These are phyloP conservation scores for Thelaira solivaga DNA, from an alignment of 2,888 invertebrate genomes.

Conservation along the genomic window DNA sequence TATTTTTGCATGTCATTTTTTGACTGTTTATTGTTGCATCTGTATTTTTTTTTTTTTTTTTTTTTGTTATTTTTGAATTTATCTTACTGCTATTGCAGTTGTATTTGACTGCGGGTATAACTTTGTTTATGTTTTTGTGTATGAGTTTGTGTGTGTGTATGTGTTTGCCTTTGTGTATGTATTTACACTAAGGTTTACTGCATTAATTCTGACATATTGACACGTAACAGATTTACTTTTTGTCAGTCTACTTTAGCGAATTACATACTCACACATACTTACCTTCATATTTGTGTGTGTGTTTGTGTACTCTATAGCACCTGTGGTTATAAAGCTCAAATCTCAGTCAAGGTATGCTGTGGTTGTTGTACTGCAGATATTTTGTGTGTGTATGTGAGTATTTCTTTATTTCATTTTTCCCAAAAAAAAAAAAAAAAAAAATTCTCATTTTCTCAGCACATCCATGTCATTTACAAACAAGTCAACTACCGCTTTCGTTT, in stretches of 20 bases:
- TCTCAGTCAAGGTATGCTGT: slow-evolving; percentile 44
- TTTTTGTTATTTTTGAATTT: neutral
- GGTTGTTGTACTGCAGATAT: slow-evolving; percentile 46
- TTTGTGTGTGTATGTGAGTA: neutral
- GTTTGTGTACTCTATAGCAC: slow-evolving; percentile 24
- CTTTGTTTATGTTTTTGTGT: neutral
- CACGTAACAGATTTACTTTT: slow-evolving; percentile 48
- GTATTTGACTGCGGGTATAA: neutral
- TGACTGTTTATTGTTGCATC: no score
- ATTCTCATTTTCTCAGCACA: neutral
- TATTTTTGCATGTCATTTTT: no score
- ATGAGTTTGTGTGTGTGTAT: neutral
- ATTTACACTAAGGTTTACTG: slow-evolving; percentile 41
- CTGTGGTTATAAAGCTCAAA: slow-evolving; percentile 41
- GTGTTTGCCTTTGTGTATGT: neutral
- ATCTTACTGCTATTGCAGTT: slow-evolving; percentile 4
- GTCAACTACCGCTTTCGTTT: no score
- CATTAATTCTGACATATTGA: slow-evolving; percentile 57
- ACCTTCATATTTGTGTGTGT: neutral
- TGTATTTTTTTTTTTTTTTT: neutral
- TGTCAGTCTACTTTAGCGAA: neutral
- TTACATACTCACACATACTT: no score
- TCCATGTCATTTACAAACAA: neutral
- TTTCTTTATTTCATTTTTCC: slow-evolving; percentile 8
- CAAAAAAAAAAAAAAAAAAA: slow-evolving; percentile 11